Evolutionary conservation across 2,888 invertebrate genomes (phyloP).

Genomic region (Lasioglossum figueresi): DNA sequence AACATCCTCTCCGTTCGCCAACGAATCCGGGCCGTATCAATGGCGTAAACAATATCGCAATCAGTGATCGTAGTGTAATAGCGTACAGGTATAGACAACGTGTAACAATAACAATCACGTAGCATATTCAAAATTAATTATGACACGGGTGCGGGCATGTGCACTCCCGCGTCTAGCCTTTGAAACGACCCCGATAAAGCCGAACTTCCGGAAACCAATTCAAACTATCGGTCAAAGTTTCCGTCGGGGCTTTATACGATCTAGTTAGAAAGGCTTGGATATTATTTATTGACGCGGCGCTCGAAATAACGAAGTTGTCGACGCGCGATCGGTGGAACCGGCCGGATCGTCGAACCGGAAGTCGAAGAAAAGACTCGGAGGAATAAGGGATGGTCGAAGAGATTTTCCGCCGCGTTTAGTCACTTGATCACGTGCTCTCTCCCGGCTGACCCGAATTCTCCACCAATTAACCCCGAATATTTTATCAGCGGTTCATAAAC

Average conservation of each 20-base stretch:
- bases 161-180: conserved; percentile 18
- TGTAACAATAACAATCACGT: conserved; percentile 38
- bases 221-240: conserved; percentile 48
- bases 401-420: conserved; percentile 38
- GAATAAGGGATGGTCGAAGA: background rate
- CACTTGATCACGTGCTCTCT: conserved; percentile 51
- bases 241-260: background rate
- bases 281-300: conserved; percentile 15
- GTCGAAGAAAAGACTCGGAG: background rate
- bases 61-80: background rate
- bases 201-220: conserved; percentile 51
- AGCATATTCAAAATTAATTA: conserved; percentile 51
- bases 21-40: background rate
- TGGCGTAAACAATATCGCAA: background rate
- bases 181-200: conserved; percentile 39
- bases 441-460: conserved; percentile 64
- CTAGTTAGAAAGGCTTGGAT: conserved; percentile 4
- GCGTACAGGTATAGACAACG: background rate
- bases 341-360: background rate
- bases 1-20: background rate
- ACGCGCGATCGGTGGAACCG: background rate
- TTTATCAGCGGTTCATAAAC: conserved; percentile 49
- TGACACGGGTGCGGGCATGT: background rate
- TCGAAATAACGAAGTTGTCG: background rate
- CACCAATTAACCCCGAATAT: conserved; percentile 68